Base-by-base conservation (phyloP, 2,113 vertebrate species). In the Coptodon rendalli region DNA sequence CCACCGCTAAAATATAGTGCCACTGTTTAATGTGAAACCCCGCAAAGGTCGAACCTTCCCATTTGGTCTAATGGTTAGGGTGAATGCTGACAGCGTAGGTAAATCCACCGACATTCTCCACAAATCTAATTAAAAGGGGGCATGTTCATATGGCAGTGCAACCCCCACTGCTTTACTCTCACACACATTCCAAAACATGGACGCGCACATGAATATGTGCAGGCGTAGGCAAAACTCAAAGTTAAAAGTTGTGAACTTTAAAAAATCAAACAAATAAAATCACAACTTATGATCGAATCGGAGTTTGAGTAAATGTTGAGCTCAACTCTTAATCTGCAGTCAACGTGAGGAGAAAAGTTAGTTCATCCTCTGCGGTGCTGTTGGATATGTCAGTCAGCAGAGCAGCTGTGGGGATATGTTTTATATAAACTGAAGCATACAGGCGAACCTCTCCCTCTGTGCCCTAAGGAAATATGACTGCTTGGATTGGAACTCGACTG, bases 51-150 rank as follows among this genome's bases (percentile, higher is more conserved):
- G 90, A 93, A 87, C 82, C 83, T 83, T 89, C 90, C 91, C 91
- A 86, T 92, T 95, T 92, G 86, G 78, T 92, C 87, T 89, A 90
- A 91, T 90, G 90, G 93, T 91, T 87, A 66, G 86, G 94, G 85
- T 88, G 89, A 92, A 92, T 80, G 88, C 93, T 95, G 94, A 95
- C 93, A 95, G 94, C 91, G 86, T 85, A 95, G 94, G 95, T 93
- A 96, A 96, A 95, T 94, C 89, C 89, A 91, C 90, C 90, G 87
- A 95, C 96, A 97, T 97, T 96, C 96, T 96, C 94, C 91, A 93
- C 94, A 96, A 97, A 97, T 96, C 95, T 92, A 96, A 96, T 97
- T 97, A 95, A 94, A 95, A 93, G 89, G 91, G 92, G 89, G 87
- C 93, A 89, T 81, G 93, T 93, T 92, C 91, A 83, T 91, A 93